Percentiles rank a stretch among this genome's conserved stretches.
Conservation (phyloP, 2,888 invertebrate genomes). For the Acrobasis consociella region DNA sequence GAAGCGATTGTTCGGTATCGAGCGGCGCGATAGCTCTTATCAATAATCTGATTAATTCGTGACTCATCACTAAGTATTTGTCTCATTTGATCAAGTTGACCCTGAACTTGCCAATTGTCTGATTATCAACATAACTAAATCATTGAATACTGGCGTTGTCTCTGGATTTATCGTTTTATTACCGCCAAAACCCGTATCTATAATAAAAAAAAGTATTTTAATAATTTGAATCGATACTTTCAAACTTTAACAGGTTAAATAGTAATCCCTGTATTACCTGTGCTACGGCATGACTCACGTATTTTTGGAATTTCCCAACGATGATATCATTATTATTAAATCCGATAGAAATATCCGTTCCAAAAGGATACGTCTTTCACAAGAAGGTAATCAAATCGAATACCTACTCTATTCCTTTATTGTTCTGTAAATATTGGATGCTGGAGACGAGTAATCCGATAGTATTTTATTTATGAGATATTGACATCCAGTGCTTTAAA, state of each 20-base stretch:
- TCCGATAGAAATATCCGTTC: neutral
- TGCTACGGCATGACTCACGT: too few species aligned
- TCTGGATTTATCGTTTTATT: too few species aligned
- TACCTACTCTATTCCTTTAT: constrained; percentile 26
- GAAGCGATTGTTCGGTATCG: constrained; percentile 42
- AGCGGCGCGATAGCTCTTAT: constrained; percentile 59
- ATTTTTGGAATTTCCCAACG: neutral
- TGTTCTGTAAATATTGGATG: constrained; percentile 20
- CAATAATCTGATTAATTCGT: constrained; percentile 74
- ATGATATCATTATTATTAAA: neutral
- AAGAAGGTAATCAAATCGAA: constrained; percentile 27
- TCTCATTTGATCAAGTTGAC: neutral
- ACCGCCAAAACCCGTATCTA: too few species aligned
- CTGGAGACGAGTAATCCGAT: constrained; percentile 9
- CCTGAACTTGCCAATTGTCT: neutral
- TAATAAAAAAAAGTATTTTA: too few species aligned
- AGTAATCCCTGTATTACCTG: too few species aligned
- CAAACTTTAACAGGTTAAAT: too few species aligned
- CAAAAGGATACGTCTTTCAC: constrained; percentile 11
- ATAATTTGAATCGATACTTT: too few species aligned
- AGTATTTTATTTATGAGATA: constrained; percentile 8
- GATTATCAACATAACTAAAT: neutral
- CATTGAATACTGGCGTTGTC: too few species aligned
- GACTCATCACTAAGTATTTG: constrained; percentile 45
- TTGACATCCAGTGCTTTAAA: neutral